Conservation (phyloP, 2,113 vertebrate genomes). For the Podilymbus podiceps region DNA sequence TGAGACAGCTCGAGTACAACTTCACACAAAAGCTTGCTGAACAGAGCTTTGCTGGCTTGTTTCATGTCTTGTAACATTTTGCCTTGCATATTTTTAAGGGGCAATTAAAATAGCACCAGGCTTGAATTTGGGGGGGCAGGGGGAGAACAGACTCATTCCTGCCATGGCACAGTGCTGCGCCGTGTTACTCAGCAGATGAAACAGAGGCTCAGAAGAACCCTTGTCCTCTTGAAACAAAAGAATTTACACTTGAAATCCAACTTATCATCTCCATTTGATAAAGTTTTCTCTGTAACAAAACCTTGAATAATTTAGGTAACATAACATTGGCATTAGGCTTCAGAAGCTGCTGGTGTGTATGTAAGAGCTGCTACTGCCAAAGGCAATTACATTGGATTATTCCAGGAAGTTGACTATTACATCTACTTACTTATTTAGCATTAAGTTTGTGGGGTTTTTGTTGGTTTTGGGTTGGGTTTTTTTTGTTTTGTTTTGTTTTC, state of each 20-base stretch:
- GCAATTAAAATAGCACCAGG: not conserved
- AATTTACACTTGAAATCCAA: not conserved
- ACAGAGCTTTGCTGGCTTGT: too few relatives aligned
- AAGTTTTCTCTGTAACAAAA: not conserved
- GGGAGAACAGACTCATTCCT: accelerated
- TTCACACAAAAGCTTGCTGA: not conserved
- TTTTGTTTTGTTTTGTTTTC: not conserved
- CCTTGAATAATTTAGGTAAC: not conserved
- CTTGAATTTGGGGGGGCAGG: accelerated
- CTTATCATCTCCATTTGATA: not conserved
- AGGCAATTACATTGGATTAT: not conserved
- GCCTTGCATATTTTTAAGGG: not conserved
- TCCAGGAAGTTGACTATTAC: not conserved
- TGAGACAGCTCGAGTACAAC: accelerated
- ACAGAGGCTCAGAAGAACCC: not conserved
- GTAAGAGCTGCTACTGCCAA: not conserved
- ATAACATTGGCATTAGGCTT: not conserved
- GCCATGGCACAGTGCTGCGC: accelerated
- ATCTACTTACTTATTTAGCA: not conserved
- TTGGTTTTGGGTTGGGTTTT: not conserved
- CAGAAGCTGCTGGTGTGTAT: not conserved
- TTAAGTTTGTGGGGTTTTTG: too few relatives aligned
- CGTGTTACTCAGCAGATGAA: not conserved
- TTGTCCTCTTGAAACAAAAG: not conserved
- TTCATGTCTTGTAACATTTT: accelerated